Evolutionary conservation across 2,888 invertebrate species (phyloP), one percentile per base, ranked within the genome.

Genomic region (Nebria brevicollis): DNA sequence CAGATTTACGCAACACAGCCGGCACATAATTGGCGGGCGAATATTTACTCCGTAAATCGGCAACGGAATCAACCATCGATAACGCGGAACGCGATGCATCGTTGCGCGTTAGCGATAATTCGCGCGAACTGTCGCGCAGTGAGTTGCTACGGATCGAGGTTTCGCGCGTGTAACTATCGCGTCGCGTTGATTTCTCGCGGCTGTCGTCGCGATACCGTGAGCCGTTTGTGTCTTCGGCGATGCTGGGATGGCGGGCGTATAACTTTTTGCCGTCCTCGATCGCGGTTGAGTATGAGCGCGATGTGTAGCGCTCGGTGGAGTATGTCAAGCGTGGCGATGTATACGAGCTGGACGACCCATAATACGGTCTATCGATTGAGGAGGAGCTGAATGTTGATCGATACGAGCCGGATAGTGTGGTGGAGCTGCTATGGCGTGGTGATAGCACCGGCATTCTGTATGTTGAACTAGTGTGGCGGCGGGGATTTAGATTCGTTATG

Each of bases 11-110:
- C 72, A 87, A 84, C 80, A 88, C 86, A 72, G 89, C 87, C 83
- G 95, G 94, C 86, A 94, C 92, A 88, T 95, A 95, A 87, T 94
- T 93, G 66, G 93, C 91, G 75, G 95, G 94, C 66, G 95, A 95
- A 87, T 95, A 95, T 88, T 94, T 95, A 86, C 93, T 93, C 86
- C 94, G 93, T 83, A 95, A 89, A 83, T 95, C 94, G 54, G 94
- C 93, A 0, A 90, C 88, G 1, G 89, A 89, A 64, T 89, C 89
- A 26, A 87, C 85, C 20, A 89, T 86, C 82, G 86, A 86, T 11
- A 87, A 82, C 0, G 87, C 85, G 1, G 85, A 84, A 34, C 84
- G 15, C 13, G 11, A 25, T 34, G 42, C 65, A 13, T 77, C 73
- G 72, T 26, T 75, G 3, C 84, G 80, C 41, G 86, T 84, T 7